Evolutionary conservation across 2,888 invertebrate species (phyloP), one percentile per base, ranked within the genome.

Genomic region (Anoncus sp.): DNA sequence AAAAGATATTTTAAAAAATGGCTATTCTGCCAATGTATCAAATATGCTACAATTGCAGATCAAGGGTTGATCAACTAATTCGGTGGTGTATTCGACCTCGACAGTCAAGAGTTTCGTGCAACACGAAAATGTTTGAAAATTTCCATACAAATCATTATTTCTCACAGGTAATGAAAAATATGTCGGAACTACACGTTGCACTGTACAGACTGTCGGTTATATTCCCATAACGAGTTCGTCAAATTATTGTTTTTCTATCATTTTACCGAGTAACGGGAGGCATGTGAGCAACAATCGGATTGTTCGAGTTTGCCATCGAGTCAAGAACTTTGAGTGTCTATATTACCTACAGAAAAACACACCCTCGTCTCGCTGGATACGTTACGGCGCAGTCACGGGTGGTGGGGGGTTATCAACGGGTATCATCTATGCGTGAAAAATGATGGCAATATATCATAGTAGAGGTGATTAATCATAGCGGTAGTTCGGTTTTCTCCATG

Each of bases 401-500:
- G 66, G 76, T 10, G 69, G 77, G 76, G 76, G 81, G 82, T 81
- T 87, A 88, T 87, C 87, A 87, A 77, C 82, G 81, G 73, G 80
- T 86, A 83, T 82, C 84, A 88, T 88, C 88, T 87, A 88, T 86
- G 84, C 86, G 85, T 89, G 87, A 89, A 89, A 89, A 89, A 89
- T 88, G 87, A 88, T 84, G 82, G 86, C 80, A 81, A 87, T 88
- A 84, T 84, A 88, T 89, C 88, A 87, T 72, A 69, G 73, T 62
- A 73, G 66, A 55, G 74, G 81, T 86, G 85, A 87, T 89, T 88
- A 89, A 89, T 89, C 89, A 89, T 86, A 14, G 20, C 75, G 77
- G 60, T 55, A 60, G 74, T 65, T 55, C 53, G 66, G 69, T 80
- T 80, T n/a, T 70, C 81, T 79, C 80, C 81, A 81, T 18, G 75